These are phyloP conservation scores for Euzetes globulus DNA, from an alignment of 2,888 invertebrate genomes.

Conservation along the genomic window DNA sequence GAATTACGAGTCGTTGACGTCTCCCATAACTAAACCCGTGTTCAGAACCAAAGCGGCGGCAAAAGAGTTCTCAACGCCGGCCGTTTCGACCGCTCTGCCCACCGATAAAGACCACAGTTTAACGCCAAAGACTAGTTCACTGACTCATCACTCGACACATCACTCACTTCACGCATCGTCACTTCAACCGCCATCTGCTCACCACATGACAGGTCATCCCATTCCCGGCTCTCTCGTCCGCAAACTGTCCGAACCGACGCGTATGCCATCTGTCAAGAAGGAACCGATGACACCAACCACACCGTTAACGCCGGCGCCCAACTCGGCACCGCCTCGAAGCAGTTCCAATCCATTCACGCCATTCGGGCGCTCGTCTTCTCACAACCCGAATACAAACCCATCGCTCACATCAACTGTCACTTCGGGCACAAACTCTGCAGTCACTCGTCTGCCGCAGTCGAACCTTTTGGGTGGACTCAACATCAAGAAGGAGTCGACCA, in stretches of 20 bases:
- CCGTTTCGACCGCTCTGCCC: constrained; percentile 33
- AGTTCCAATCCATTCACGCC: constrained; percentile 9
- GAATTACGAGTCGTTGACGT: constrained; percentile 17
- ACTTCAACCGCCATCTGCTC: constrained; percentile 23
- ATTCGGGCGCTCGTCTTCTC: constrained; percentile 27
- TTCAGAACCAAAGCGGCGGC: constrained; percentile 44
- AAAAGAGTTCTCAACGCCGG: constrained; percentile 42
- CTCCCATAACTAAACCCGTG: constrained; percentile 39
- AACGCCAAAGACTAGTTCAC: constrained; percentile 27
- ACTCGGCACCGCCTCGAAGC: constrained; percentile 28
- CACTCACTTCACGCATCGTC: constrained; percentile 15
- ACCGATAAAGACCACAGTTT: constrained; percentile 22
- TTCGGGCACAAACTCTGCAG: constrained; percentile 41
- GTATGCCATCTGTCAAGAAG: constrained; percentile 31
- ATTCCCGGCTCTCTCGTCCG: constrained; percentile 30
- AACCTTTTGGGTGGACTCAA: constrained; percentile 12
- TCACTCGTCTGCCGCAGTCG: constrained; percentile 15
- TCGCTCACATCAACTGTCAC: constrained; percentile 24
- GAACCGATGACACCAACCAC: constrained; percentile 37
- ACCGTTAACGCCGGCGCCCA: constrained; percentile 34
- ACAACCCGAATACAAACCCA: constrained; percentile 15
- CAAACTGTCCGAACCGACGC: constrained; percentile 35
- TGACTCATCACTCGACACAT: constrained; percentile 4
- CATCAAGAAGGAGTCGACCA: constrained; percentile 16
- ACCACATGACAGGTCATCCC: constrained; percentile 9